Evolutionary conservation across 2,797 vertebrate species (phyloP), one percentile per base, ranked within the genome.

Genomic region (Hyperoplus immaculatus): DNA sequence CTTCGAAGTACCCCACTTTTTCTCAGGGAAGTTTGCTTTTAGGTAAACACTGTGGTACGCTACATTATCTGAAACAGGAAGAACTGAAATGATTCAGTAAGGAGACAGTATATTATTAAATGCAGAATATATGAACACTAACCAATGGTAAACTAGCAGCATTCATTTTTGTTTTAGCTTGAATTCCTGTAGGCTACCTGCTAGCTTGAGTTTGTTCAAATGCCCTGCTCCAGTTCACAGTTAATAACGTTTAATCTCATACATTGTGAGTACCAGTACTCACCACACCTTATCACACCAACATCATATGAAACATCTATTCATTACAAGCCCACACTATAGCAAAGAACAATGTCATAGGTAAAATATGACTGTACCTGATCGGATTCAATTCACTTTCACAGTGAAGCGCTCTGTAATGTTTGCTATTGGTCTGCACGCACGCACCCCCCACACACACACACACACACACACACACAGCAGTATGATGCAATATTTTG

Each of bases 141-240:
- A 83, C 21, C 59, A 58, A 76, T 53, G 8, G 76, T n/a, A 77
- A 56, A 47, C 41, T 56, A 50, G 61, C 61, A 80, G 76, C 77
- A 73, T 72, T 83, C 68, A 54, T 66, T 84, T 72, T 74, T 66
- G 18, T 61, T 72, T 87, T 29, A 3, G 29, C 29, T 29, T 83
- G 45, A 77, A 69, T 83, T 72, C 62, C 80, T 69, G 60, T 71
- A 58, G 59, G 62, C 54, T 18, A 72, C 72, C 43, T 21, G 65
- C 63, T 69, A 39, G 65, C 63, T 69, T 42, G 8, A 54, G 45
- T 82, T 49, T 54, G 50, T 79, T 59, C 53, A 82, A 87, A 90
- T 89, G 76, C 71, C 78, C 45, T 2, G 38, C 50, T 81, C 29
- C 14, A 15, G 61, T 83, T 90, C 88, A 89, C 87, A 89, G 83